Evolutionary conservation across 92 coral and sea anemone genomes (phyloP), one percentile per base, ranked within the genome.

Genomic region (Palythoa grandis): DNA sequence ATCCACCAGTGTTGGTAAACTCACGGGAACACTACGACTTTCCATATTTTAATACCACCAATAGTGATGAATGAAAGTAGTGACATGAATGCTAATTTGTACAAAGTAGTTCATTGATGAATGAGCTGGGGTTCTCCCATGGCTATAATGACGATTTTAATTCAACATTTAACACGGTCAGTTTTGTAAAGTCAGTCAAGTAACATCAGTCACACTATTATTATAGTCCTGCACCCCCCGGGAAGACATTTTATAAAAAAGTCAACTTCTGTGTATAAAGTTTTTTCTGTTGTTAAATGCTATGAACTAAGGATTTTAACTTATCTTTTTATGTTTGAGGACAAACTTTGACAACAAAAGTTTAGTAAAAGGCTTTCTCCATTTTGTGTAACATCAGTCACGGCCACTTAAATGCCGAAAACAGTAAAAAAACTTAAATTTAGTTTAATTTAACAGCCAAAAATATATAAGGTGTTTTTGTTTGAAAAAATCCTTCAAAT

Each of bases 321-420:
- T 83, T 83, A 22, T 50, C 35, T 40, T 24, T 52, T 70, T 83
- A 38, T 24, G 87, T 69, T 75, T 75, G 79, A 76, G 52, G 80
- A 76, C 80, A 76, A 76, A 52, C 80, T 76, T 76, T 76, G 67
- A 52, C 58, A 76, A 76, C 63, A 76, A 53, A 76, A 76, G 22
- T 52, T 50, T 76, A 76, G 15, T 76, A 53, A 76, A 76, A 52
- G 80, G 80, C 67, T 76, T 76, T 53, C 40, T 76, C 66, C 80
- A 76, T 76, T 83, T 83, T 85, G 70, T 85, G 88, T 74, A 85
- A 73, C 83, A n/a, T 85, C 83, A 77, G 83, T 85, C 88, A 85
- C 83, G 53, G 50, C 78, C 72, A 85, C 70, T 38, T 70, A 85
- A 73, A 54, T 85, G 37, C 82, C 60, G 73, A 74, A 74, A 85